These are phyloP conservation scores for Mionectes olivaceus DNA, from an alignment of 2,797 vertebrate species.

Conservation along the genomic window DNA sequence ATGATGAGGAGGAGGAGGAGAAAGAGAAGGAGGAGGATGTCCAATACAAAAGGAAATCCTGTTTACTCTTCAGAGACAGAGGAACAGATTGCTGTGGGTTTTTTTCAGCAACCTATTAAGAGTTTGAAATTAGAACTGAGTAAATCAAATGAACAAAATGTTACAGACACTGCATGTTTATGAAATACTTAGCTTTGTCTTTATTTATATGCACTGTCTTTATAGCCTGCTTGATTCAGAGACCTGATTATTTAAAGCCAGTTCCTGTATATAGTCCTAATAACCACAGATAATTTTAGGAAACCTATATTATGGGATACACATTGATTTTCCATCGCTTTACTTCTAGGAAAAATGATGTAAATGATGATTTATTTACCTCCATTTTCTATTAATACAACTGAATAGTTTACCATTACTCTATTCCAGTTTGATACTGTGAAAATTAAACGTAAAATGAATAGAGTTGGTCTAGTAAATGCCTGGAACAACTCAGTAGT, in stretches of 20 bases:
- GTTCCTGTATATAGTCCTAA: background rate
- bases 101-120: background rate
- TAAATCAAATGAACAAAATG: background rate
- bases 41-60: background rate
- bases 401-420: background rate
- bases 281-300: background rate
- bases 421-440: background rate
- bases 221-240: background rate
- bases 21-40: background rate
- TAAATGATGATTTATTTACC: background rate
- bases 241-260: background rate
- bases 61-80: background rate
- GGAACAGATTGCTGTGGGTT: rapidly evolving
- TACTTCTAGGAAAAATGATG: background rate
- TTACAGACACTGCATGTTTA: background rate
- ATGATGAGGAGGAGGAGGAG: background rate
- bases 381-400: background rate
- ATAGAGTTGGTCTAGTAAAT: background rate
- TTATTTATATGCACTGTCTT: background rate
- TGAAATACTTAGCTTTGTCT: background rate
- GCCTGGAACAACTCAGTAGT: background rate
- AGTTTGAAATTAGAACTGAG: background rate
- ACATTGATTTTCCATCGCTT: background rate
- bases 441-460: background rate
- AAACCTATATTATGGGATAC: background rate